Conservation (phyloP, 2,113 vertebrate genomes). For the Bubo bubo region DNA sequence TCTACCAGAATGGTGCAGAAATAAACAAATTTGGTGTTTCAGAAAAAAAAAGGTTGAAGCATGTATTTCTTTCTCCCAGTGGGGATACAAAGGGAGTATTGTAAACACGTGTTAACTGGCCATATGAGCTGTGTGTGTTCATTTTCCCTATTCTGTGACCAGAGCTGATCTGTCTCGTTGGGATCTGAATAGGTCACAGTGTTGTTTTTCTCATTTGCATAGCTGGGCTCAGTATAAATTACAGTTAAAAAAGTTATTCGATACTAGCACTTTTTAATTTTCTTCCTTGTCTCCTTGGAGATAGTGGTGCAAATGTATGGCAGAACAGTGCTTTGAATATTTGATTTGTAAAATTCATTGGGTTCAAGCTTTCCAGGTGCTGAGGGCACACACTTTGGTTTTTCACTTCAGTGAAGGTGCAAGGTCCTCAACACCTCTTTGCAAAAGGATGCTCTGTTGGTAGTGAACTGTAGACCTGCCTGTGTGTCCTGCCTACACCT, state of each 20-base stretch:
- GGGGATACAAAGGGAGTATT: background rate
- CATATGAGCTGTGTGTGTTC: background rate
- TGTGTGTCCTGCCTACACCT: background rate
- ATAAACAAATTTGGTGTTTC: background rate
- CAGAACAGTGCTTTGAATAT: background rate
- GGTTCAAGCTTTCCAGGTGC: background rate
- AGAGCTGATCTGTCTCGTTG: background rate
- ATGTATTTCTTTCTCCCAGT: background rate
- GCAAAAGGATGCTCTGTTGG: background rate
- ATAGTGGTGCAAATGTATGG: background rate
- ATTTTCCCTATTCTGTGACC: background rate
- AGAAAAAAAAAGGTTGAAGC: background rate
- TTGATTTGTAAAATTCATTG: background rate
- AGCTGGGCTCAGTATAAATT: background rate
- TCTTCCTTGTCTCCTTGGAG: background rate
- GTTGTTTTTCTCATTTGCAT: constrained; percentile 6
- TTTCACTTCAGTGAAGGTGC: background rate
- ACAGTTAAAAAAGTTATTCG: background rate
- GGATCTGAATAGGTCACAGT: background rate
- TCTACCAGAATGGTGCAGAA: background rate
- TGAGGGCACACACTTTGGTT: rapidly evolving
- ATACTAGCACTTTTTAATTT: background rate
- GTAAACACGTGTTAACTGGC: background rate
- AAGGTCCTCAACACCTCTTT: background rate
- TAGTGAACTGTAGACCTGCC: background rate